Evolutionary conservation across 2,888 invertebrate species (phyloP).

Genomic region (Acronicta psi): DNA sequence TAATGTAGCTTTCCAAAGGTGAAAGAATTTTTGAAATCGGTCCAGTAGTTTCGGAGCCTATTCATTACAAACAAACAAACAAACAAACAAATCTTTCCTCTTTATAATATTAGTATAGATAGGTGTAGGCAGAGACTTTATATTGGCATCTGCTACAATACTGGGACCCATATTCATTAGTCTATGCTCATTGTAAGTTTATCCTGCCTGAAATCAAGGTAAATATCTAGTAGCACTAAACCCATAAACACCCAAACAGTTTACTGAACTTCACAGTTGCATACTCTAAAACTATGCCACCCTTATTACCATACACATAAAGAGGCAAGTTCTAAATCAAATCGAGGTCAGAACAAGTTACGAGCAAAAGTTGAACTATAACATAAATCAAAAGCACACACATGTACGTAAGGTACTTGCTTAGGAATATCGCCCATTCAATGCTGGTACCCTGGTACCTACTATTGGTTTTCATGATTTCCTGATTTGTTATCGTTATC

Average conservation of each 20-base stretch:
- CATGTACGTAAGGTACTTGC: constrained; percentile 7
- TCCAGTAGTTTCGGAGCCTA: too few species aligned
- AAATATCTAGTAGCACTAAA: background rate
- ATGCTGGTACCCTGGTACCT: constrained; percentile 16
- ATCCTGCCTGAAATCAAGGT: too few species aligned
- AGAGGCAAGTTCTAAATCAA: constrained; percentile 27
- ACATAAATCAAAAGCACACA: constrained; percentile 43
- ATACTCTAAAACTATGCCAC: constrained; percentile 6
- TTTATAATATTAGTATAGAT: too few species aligned
- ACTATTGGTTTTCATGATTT: constrained; percentile 17
- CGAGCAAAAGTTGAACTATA: constrained; percentile 48
- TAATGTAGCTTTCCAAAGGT: too few species aligned
- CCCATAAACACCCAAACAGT: background rate
- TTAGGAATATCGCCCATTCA: constrained; percentile 30
- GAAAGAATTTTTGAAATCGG: too few species aligned
- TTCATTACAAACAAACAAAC: too few species aligned
- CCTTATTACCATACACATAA: constrained; percentile 15
- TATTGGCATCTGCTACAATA: too few species aligned
- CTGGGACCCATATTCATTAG: too few species aligned
- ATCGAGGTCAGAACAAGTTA: constrained; percentile 38
- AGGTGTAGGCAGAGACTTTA: too few species aligned
- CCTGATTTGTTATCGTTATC: background rate
- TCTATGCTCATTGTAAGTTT: too few species aligned
- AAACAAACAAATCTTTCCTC: too few species aligned
- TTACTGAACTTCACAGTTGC: background rate